Base-by-base conservation (phyloP, 23 tunicate genomes). In the Botrylloides violaceus region DNA sequence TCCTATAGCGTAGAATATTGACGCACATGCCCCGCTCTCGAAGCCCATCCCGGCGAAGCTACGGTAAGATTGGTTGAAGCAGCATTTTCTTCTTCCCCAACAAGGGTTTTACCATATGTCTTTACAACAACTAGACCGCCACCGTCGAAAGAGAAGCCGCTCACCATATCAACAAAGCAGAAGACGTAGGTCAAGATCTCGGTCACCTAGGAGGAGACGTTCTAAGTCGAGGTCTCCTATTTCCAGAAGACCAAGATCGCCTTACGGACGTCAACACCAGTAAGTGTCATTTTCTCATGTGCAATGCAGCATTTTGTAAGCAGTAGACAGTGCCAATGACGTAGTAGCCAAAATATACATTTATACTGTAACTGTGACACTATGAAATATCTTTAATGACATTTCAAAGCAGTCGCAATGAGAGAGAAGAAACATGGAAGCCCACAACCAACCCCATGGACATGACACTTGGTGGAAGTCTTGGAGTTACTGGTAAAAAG, bases 391-490 rank as follows among this genome's bases (percentile, higher is more conserved):
- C n/a, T n/a, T n/a, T n/a, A n/a, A n/a, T n/a, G n/a, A n/a, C n/a
- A n/a, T n/a, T n/a, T n/a, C n/a, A n/a, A n/a, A n/a, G 83, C 61
- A 74, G 70, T 47, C 68, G 79, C 6, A 75, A 64, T 30, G 39
- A 49, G 62, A 74, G 77, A 2, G 85, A 86, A 35, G 74, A 57
- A 9, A 36, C 71, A n/a, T 80, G 77, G 73, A 86, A 80, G 48
- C 64, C 70, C 32, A 80, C 94, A 2, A 48, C 59, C 7, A 84
- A 86, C 65, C 92, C 81, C 19, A 74, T 68, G 25, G 36, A 73
- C 0, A 65, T 87, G 15, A 87, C 95, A 55, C 95, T 87, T 2
- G 95, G 95, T 65, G 95, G 95, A 58, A 87, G 84, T 71, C 82
- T 87, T 6, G 95, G 95, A 4, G 95, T 87, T 28, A 76, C 78